Conservation (phyloP, 1,140 invertebrate genomes). For the Subanguina moxae region DNA sequence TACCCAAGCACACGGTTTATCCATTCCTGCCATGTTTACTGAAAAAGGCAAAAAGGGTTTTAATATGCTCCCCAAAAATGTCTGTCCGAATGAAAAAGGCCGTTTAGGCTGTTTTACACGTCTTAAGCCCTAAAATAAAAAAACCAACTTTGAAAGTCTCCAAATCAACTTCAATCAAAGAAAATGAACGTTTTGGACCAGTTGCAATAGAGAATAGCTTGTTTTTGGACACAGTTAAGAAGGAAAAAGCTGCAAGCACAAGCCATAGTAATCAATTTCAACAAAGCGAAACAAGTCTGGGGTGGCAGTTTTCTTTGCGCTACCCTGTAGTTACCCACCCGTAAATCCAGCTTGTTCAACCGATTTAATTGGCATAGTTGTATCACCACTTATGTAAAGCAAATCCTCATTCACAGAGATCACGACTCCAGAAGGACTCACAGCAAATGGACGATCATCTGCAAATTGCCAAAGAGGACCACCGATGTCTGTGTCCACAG, state of each 20-base stretch:
- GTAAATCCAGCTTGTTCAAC: constrained; percentile 19
- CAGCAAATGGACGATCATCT: constrained; percentile 21
- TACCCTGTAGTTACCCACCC: not conserved
- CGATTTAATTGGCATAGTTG: constrained; percentile 9
- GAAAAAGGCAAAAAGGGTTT: too few species aligned
- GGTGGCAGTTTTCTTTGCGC: too few species aligned
- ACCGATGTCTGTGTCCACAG: not conserved
- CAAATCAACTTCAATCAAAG: constrained; percentile 14
- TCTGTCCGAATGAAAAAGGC: too few species aligned
- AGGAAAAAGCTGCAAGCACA: not conserved
- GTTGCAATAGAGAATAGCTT: constrained; percentile 18
- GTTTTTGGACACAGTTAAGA: constrained; percentile 9
- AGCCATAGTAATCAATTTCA: too few species aligned
- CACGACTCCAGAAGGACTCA: not conserved
- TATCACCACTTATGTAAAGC: not conserved
- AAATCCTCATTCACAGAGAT: constrained; percentile 1
- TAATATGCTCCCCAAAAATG: too few species aligned
- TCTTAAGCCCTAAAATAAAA: too few species aligned
- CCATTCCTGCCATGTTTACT: too few species aligned
- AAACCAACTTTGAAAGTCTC: not conserved
- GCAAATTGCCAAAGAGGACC: constrained; percentile 21
- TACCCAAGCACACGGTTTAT: too few species aligned
- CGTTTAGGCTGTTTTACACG: too few species aligned
- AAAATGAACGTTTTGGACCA: constrained; percentile 14
- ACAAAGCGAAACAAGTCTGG: too few species aligned